A percentile compares a stretch with the other conserved stretches of the same genome.
Conservation (phyloP, 2,113 vertebrate species). For the Brachirus orientalis region DNA sequence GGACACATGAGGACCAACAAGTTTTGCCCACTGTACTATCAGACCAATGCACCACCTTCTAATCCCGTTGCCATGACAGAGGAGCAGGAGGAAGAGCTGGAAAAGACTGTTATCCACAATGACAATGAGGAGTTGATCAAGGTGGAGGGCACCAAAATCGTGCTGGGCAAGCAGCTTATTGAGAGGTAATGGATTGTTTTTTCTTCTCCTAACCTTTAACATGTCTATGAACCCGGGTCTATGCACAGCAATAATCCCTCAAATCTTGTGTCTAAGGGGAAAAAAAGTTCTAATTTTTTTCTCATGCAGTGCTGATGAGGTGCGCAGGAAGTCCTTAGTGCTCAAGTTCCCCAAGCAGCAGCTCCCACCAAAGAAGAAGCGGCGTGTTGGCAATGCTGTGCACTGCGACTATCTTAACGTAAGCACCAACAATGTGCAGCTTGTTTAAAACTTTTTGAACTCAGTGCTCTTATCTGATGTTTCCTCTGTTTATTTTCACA, state of each 20-base stretch:
- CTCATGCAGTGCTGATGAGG: conserved; percentile 91
- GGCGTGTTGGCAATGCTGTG: conserved; percentile 92
- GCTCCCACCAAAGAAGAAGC: conserved; percentile 96
- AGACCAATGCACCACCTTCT: conserved; percentile 96
- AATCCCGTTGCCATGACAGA: conserved; percentile 99
- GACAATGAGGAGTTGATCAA: conserved; percentile 99
- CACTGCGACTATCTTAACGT: conserved; percentile 98
- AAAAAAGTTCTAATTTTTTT: neutral
- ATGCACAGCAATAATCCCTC: neutral
- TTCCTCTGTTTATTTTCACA: conserved; percentile 49
- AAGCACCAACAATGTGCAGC: conserved; percentile 59
- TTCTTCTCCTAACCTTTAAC: neutral
- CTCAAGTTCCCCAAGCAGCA: conserved; percentile 99
- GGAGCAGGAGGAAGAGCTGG: conserved; percentile 97
- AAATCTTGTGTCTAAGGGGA: no score
- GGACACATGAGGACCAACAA: conserved; percentile 99
- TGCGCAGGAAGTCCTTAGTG: conserved; percentile 96
- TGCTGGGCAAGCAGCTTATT: conserved; percentile 96
- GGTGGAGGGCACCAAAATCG: conserved; percentile 98
- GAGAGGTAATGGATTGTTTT: conserved; percentile 89
- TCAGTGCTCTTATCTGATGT: neutral
- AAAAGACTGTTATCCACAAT: conserved; percentile 98
- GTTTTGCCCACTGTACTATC: conserved; percentile 98
- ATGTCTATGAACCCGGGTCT: neutral
- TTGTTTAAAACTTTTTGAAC: neutral